Evolutionary conservation across 2,888 invertebrate species (phyloP).

Genomic region (Diarsia rubi): DNA sequence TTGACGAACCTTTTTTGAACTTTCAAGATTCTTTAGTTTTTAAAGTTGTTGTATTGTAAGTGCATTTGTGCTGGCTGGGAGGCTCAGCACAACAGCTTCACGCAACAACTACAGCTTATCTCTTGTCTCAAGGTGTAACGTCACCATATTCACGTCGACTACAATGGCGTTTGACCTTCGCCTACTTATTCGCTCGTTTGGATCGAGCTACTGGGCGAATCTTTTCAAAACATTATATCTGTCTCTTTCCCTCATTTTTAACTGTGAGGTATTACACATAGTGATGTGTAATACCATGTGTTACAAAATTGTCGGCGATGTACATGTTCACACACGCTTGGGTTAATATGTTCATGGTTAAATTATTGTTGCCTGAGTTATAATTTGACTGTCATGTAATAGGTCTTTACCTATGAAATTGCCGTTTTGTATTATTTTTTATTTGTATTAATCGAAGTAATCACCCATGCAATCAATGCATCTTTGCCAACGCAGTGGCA

Average conservation of each 20-base stretch:
- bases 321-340: slow-evolving; percentile 44
- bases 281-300: slow-evolving; percentile 19
- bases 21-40: slow-evolving; percentile 1
- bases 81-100: slow-evolving; percentile 60
- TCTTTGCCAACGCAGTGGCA: too few relatives aligned
- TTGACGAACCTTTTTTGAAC: slow-evolving; percentile 14
- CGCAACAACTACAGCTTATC: slow-evolving; percentile 74
- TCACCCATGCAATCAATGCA: too few relatives aligned
- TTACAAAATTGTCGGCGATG: slow-evolving; percentile 56
- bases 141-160: slow-evolving; percentile 82
- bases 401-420: too few relatives aligned
- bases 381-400: slow-evolving; percentile 19
- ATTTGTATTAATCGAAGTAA: too few relatives aligned
- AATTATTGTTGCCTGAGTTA: slow-evolving; percentile 29
- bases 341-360: slow-evolving; percentile 54
- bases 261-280: slow-evolving; percentile 53
- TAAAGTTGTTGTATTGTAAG: slow-evolving; percentile 6
- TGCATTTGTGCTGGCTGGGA: slow-evolving; percentile 21
- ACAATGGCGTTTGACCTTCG: slow-evolving; percentile 89
- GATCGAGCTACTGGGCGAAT: slow-evolving; percentile 84
- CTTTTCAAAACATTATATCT: slow-evolving; percentile 82
- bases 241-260: slow-evolving; percentile 70
- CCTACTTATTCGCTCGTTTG: slow-evolving; percentile 88
- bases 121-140: slow-evolving; percentile 77
- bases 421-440: too few relatives aligned